Percentiles rank a stretch among this genome's conserved stretches.
Conservation (phyloP, 2,113 vertebrate species). For the Panthera leo region DNA sequence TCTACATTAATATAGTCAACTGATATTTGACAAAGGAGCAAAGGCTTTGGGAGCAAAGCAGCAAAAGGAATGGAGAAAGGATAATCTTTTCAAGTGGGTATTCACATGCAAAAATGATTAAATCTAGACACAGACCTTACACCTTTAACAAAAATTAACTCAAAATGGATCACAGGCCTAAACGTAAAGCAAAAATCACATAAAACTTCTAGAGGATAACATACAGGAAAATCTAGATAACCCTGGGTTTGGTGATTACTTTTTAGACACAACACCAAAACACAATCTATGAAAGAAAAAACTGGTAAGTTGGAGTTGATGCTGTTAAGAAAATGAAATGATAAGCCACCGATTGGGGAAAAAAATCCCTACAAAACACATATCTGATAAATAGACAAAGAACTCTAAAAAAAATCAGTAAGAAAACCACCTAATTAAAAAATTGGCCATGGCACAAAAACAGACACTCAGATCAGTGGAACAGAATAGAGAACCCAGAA, state of each 20-base stretch:
- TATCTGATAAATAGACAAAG: not conserved
- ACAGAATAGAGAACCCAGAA: no score
- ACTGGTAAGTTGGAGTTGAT: not conserved
- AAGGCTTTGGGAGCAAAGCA: not conserved
- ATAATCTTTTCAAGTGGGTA: not conserved
- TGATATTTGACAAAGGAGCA: not conserved
- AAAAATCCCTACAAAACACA: not conserved
- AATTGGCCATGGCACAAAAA: not conserved
- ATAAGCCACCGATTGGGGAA: not conserved
- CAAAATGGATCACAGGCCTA: not conserved
- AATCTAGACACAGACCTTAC: not conserved
- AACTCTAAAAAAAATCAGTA: not conserved
- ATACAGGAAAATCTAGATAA: not conserved
- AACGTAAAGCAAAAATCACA: not conserved
- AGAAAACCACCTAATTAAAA: not conserved
- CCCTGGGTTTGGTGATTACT: not conserved
- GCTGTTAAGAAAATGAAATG: not conserved
- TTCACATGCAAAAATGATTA: not conserved
- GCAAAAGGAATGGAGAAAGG: not conserved
- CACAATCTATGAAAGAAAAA: not conserved
- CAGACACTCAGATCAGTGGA: no score
- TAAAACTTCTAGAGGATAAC: not conserved
- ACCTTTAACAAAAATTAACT: not conserved
- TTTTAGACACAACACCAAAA: constrained; percentile 4
- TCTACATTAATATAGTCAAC: not conserved